Conservation (phyloP, 2,888 invertebrate genomes). For the Periphyllus acericola region DNA sequence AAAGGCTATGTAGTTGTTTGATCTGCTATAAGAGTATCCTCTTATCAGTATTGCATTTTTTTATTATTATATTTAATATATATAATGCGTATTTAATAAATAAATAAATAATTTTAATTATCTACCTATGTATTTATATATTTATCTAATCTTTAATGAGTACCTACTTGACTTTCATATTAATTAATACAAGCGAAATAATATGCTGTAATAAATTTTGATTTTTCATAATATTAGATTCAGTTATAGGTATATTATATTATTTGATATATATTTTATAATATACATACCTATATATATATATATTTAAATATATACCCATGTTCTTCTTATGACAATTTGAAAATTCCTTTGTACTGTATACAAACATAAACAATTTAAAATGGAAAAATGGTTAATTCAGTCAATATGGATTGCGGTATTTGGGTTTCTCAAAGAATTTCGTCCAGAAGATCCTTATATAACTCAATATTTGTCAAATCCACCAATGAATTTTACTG, state of each 20-base stretch:
- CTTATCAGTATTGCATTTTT: not conserved
- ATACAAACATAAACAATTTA: conserved; percentile 4
- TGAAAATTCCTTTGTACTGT: not conserved
- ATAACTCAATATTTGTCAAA: conserved; percentile 82
- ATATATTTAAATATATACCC: not conserved
- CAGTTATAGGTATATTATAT: not conserved
- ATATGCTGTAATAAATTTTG: not conserved
- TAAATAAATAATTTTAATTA: not conserved
- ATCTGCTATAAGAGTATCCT: not conserved
- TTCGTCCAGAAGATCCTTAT: conserved; percentile 86
- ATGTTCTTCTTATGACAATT: not conserved
- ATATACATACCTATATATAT: too few relatives aligned
- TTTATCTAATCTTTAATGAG: conserved; percentile 35
- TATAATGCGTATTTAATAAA: not conserved
- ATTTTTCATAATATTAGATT: not conserved
- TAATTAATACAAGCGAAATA: not conserved
- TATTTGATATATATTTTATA: too few relatives aligned
- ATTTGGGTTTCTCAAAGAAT: conserved; percentile 84
- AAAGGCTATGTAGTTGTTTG: not conserved
- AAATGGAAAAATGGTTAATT: conserved; percentile 72
- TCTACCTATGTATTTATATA: not conserved
- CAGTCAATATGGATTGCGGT: conserved; percentile 78
- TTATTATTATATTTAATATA: conserved; percentile 1
- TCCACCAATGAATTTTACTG: conserved; percentile 80
- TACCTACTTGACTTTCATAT: not conserved